phyloP scores from a whole-genome alignment of 2,888 invertebrate species.

The Thymelicus lineola region DNA sequence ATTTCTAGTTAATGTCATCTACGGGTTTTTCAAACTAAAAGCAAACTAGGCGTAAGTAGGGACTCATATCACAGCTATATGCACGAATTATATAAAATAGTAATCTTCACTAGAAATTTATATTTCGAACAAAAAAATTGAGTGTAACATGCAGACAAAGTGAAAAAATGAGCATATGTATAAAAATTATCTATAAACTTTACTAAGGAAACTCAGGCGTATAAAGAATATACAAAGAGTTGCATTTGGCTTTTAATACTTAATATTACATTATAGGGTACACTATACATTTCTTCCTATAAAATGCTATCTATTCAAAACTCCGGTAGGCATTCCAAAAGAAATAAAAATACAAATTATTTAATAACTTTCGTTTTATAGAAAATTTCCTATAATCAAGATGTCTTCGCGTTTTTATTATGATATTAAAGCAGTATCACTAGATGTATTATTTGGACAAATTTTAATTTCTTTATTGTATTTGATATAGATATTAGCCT shows the following conservation, averaged over 20 bases:
- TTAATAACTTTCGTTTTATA: conserved; percentile 79
- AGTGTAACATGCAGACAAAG: too few species aligned
- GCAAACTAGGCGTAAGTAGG: too few species aligned
- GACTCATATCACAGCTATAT: too few species aligned
- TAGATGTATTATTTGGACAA: conserved; percentile 83
- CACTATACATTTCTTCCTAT: conserved; percentile 85
- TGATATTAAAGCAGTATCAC: conserved; percentile 85
- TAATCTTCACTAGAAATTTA: too few species aligned
- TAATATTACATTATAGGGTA: conserved; percentile 84
- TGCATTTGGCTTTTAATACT: conserved; percentile 84
- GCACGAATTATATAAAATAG: too few species aligned
- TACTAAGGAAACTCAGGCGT: conserved; percentile 25
- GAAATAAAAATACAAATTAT: conserved; percentile 78
- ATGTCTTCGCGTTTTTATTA: conserved; percentile 79
- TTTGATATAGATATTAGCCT: conserved; percentile 62
- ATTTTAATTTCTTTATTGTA: conserved; percentile 73
- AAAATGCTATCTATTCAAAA: conserved; percentile 85
- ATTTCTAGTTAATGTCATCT: too few species aligned
- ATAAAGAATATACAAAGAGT: conserved; percentile 55
- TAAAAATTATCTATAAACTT: not conserved
- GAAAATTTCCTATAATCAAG: conserved; percentile 83
- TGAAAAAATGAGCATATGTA: not conserved
- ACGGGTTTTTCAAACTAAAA: too few species aligned
- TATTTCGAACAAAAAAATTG: too few species aligned
- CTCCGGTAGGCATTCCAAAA: conserved; percentile 83